These are phyloP conservation scores for Orycteropus afer DNA, from an alignment of 2,113 vertebrate genomes.

Conservation along the genomic window DNA sequence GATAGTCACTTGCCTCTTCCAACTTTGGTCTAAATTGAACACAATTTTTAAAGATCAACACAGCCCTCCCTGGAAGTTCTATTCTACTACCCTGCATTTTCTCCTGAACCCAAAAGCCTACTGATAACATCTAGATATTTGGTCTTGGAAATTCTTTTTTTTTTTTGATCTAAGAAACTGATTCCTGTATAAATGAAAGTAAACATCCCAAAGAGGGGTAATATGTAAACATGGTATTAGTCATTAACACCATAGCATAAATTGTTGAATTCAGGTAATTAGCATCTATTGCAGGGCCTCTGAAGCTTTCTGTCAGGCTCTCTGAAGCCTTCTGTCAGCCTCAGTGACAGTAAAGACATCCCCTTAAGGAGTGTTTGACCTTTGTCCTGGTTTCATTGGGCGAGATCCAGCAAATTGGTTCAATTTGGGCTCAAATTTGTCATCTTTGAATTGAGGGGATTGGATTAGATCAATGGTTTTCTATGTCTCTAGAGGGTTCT, in stretches of 20 bases:
- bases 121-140: conserved; percentile 31
- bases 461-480: not conserved
- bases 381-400: not conserved
- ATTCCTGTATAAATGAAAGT: conserved; percentile 40
- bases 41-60: not conserved
- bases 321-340: not conserved
- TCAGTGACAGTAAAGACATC: not conserved
- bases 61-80: not conserved
- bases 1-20: too few relatives aligned
- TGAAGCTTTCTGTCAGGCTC: not conserved
- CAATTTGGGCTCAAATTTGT: not conserved
- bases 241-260: conserved; percentile 45
- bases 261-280: conserved; percentile 2
- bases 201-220: not conserved
- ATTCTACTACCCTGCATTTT: not conserved
- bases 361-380: not conserved
- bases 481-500: not conserved
- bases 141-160: conserved; percentile 11
- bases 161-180: conserved; percentile 48
- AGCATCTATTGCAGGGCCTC: not conserved
- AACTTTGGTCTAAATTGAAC: too few relatives aligned
- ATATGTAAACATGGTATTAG: conserved; percentile 5
- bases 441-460: not conserved
- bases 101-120: not conserved
- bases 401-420: not conserved